A percentile compares a stretch with the other conserved stretches of the same genome.
Conservation (phyloP, 1,140 invertebrate species). For the Eciton burchellii region DNA sequence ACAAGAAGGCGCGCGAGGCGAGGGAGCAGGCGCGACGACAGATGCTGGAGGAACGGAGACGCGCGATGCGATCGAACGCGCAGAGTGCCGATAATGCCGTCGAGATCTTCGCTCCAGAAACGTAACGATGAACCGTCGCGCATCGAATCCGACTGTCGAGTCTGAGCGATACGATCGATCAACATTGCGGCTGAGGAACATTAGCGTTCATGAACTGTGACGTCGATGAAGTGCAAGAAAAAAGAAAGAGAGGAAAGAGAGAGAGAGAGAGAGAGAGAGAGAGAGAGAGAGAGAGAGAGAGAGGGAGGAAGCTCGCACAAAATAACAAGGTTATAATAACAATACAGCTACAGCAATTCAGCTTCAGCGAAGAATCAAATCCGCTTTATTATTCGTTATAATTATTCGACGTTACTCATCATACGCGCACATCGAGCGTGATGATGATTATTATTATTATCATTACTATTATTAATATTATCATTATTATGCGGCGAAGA, state of each 20-base stretch:
- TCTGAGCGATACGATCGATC: constrained; percentile 29
- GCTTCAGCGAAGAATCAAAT: constrained; percentile 43
- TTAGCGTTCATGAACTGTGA: constrained; percentile 23
- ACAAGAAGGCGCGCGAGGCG: constrained; percentile 86
- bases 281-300: neutral
- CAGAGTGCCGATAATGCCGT: constrained; percentile 85
- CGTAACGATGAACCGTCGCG: constrained; percentile 77
- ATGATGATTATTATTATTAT: constrained; percentile 2
- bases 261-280: neutral
- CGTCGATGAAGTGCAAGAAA: neutral
- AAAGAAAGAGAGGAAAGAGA: neutral
- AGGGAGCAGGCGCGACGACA: constrained; percentile 92
- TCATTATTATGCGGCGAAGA: constrained; percentile 1
- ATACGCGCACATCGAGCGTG: neutral
- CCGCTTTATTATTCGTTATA: constrained; percentile 43
- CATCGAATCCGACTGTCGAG: neutral
- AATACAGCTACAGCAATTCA: no score
- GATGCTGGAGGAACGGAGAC: constrained; percentile 91
- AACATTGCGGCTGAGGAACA: constrained; percentile 34
- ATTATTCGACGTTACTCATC: constrained; percentile 31
- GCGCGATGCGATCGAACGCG: constrained; percentile 87
- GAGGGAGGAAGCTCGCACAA: neutral
- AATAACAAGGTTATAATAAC: neutral
- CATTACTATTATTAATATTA: neutral
- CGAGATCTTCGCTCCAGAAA: constrained; percentile 88